Conservation (phyloP, 2,888 invertebrate genomes). For the Limnephilus marmoratus region DNA sequence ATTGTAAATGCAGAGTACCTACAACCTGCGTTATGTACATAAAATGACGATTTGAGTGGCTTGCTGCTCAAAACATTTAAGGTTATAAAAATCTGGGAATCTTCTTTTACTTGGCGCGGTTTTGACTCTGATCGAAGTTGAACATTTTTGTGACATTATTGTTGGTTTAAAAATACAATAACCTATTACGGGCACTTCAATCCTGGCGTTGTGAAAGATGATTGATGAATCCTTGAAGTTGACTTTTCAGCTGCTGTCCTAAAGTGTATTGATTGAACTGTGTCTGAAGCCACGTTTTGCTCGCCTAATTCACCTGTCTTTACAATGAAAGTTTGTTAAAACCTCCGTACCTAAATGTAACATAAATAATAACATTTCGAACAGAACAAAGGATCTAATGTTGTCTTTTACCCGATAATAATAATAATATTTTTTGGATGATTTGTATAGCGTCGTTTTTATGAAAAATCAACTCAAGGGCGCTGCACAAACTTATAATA, state of each 20-base stretch:
- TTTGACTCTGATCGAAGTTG: not conserved
- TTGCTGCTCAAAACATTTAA: not conserved
- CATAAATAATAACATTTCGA: too few species aligned
- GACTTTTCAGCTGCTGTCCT: not conserved
- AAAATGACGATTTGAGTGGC: not conserved
- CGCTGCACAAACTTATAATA: too few species aligned
- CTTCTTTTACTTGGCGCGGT: not conserved
- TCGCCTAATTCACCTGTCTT: not conserved
- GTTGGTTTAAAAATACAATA: not conserved
- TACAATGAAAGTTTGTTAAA: not conserved
- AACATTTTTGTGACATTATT: not conserved
- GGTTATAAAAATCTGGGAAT: not conserved
- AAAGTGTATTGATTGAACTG: not conserved
- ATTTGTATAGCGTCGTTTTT: too few species aligned
- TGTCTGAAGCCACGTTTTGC: not conserved
- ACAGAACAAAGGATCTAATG: too few species aligned
- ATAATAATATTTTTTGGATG: too few species aligned
- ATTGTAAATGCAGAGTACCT: not conserved
- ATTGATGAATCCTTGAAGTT: not conserved
- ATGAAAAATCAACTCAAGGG: too few species aligned
- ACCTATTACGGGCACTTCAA: not conserved
- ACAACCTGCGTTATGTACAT: not conserved
- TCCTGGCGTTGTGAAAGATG: not conserved
- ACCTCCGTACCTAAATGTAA: too few species aligned
- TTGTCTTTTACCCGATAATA: too few species aligned